Conservation (phyloP, 2,113 vertebrate species). For the Catharus bicknelli region DNA sequence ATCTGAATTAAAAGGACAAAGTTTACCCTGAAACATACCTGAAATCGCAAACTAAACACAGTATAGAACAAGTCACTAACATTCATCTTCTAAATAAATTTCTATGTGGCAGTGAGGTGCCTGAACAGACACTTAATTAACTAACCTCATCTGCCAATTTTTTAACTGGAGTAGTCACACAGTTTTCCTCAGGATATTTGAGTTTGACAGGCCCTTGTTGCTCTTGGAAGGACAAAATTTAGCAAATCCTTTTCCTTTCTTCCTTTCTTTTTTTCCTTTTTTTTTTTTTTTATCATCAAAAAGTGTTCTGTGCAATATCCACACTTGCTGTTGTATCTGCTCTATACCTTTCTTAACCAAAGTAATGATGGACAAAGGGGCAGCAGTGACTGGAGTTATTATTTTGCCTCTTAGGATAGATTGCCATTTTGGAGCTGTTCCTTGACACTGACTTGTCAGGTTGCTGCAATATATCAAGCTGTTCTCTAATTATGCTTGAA, state of each 20-base stretch:
- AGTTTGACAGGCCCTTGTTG: neutral
- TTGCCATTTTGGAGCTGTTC: neutral
- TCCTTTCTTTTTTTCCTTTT: too few relatives aligned
- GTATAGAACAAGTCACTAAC: neutral
- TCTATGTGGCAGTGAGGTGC: neutral
- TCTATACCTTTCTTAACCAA: neutral
- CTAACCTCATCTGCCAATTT: neutral
- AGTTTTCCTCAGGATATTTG: neutral
- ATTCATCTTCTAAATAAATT: neutral
- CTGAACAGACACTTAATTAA: neutral
- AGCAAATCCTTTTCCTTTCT: neutral
- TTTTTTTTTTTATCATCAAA: neutral
- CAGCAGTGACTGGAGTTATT: neutral
- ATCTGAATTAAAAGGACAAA: neutral
- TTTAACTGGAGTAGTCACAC: neutral
- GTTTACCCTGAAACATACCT: neutral
- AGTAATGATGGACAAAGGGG: neutral
- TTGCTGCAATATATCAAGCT: neutral
- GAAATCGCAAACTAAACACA: neutral
- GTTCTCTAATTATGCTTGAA: neutral
- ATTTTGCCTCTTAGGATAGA: neutral
- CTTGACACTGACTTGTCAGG: neutral
- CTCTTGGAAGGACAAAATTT: neutral
- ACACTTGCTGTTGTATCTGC: neutral
- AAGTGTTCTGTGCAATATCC: neutral